These are phyloP conservation scores for Trigoniulus corallinus DNA, from an alignment of 1,140 invertebrate species.

Conservation along the genomic window DNA sequence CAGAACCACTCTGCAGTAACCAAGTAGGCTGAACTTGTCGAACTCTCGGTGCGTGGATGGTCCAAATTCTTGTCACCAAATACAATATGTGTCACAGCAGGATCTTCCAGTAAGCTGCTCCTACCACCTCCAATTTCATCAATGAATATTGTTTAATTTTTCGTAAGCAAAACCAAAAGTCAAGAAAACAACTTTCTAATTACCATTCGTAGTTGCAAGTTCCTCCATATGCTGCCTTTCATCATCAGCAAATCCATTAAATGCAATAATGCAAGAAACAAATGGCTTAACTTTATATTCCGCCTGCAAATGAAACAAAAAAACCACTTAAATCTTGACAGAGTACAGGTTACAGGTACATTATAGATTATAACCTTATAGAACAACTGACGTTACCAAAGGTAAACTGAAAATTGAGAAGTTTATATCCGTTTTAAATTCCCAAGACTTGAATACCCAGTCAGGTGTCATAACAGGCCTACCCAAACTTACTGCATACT, in stretches of 20 bases:
- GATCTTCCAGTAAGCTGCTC: conserved; percentile 51
- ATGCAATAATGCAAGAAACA: conserved; percentile 65
- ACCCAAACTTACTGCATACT: conserved; percentile 64
- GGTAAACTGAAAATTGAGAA: conserved; percentile 46
- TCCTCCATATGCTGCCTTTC: conserved; percentile 83
- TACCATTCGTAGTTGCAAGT: conserved; percentile 46
- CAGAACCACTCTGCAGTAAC: conserved; percentile 94
- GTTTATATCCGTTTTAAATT: conserved; percentile 39
- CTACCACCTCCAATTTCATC: conserved; percentile 37
- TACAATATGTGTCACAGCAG: conserved; percentile 76
- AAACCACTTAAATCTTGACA: too few species aligned
- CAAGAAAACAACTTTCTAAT: conserved; percentile 31
- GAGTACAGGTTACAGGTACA: too few species aligned
- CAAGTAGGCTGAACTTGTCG: conserved; percentile 38
- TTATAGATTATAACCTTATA: conserved; percentile 3
- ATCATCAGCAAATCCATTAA: conserved; percentile 71
- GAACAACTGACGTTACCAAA: conserved; percentile 37
- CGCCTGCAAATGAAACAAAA: conserved; percentile 19
- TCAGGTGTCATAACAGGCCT: conserved; percentile 69
- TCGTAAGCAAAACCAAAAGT: too few species aligned
- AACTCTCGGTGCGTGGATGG: conserved; percentile 15
- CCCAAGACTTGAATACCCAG: conserved; percentile 79
- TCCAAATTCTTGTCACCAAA: conserved; percentile 23
- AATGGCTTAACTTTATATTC: conserved; percentile 68
- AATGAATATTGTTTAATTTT: too few species aligned